A percentile compares a stretch with the other conserved stretches of the same genome.
These are phyloP conservation scores for Rhynchomys soricoides DNA, from an alignment of 2,113 vertebrate species.

Conservation along the genomic window DNA sequence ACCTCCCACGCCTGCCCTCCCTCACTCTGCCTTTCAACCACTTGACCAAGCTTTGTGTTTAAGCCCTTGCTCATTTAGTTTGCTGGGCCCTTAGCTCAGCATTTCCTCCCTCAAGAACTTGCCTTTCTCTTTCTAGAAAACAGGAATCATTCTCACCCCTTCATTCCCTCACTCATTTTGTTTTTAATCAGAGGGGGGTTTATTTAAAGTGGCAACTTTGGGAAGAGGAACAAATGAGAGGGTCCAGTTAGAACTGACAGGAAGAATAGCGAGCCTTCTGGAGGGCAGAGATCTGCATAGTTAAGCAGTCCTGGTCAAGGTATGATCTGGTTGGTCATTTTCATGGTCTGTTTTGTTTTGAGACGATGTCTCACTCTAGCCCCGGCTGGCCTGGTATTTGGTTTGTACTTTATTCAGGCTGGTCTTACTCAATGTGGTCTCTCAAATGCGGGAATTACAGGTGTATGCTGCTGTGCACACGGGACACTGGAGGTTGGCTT, in stretches of 20 bases:
- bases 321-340: not conserved
- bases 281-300: not conserved
- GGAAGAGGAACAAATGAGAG: not conserved
- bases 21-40: conserved; percentile 1
- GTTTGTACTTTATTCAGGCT: not conserved
- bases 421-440: not conserved
- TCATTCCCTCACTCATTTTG: too few relatives aligned
- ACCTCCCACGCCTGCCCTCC: not conserved
- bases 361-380: not conserved
- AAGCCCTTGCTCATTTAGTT: not conserved
- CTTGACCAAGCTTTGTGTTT: not conserved
- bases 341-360: not conserved
- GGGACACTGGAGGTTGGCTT: not conserved
- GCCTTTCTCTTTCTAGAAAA: conserved; percentile 18
- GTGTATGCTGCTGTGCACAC: not conserved
- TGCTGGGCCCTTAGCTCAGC: not conserved
- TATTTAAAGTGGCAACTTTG: not conserved
- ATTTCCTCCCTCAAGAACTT: not conserved
- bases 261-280: too few relatives aligned
- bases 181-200: not conserved
- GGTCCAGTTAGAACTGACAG: not conserved
- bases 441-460: not conserved
- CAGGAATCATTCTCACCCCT: not conserved
- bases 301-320: not conserved
- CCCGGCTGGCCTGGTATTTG: not conserved